These are phyloP conservation scores for Papilio helenus DNA, from an alignment of 1,140 invertebrate species.

Conservation along the genomic window DNA sequence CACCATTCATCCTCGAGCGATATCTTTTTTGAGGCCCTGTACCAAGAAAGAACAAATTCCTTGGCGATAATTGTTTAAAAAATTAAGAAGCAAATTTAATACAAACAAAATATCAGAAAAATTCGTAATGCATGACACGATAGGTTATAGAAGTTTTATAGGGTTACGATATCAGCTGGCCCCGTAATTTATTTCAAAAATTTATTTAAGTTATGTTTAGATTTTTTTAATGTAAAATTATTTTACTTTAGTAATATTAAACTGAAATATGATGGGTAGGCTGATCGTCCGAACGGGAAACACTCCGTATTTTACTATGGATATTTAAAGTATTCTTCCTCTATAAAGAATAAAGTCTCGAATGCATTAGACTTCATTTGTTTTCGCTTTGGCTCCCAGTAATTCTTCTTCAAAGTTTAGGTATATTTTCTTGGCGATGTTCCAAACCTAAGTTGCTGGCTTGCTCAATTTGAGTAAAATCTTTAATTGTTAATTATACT, in stretches of 20 bases:
- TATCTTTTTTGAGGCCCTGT: background rate
- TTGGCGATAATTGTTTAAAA: background rate
- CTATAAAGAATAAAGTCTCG: background rate
- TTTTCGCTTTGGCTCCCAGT: slow-evolving; percentile 6
- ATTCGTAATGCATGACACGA: no score
- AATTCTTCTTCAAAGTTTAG: slow-evolving; percentile 11
- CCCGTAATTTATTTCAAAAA: no score
- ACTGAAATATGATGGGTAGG: no score
- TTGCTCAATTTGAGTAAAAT: slow-evolving; percentile 1
- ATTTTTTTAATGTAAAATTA: no score
- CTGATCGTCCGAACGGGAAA: no score
- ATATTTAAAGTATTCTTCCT: no score
- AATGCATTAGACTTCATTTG: slow-evolving; percentile 3
- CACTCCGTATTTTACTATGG: no score
- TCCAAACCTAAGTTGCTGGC: background rate
- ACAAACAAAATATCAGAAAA: no score
- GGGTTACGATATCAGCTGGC: no score
- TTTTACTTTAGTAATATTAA: no score
- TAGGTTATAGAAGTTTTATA: no score
- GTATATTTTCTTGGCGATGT: slow-evolving; percentile 16
- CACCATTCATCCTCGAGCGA: slow-evolving; percentile 49
- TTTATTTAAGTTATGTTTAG: no score
- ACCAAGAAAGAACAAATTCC: background rate
- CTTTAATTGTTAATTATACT: slow-evolving; percentile 28
- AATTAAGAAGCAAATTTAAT: background rate